Conservation (phyloP, 2,888 invertebrate genomes). For the Hecatera dysodea region DNA sequence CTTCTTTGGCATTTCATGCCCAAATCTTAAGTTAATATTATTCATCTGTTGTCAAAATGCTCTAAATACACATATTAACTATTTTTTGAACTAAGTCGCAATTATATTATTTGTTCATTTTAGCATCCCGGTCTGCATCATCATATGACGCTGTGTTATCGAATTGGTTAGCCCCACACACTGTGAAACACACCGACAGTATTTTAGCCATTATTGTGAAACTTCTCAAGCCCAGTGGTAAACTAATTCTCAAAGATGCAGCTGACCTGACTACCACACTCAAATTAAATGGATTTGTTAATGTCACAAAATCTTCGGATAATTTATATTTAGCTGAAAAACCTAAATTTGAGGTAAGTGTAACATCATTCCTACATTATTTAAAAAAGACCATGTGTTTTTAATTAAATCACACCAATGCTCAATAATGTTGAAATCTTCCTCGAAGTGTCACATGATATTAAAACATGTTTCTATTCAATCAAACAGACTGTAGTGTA, state of each 20-base stretch:
- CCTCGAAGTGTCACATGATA: background rate
- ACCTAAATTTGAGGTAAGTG: constrained; percentile 92
- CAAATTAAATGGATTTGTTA: constrained; percentile 92
- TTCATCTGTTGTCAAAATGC: background rate
- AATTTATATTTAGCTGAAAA: constrained; percentile 90
- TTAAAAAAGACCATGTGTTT: background rate
- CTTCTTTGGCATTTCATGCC: too few species aligned
- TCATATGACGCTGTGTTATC: constrained; percentile 92
- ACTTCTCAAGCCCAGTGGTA: constrained; percentile 92
- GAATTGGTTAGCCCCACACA: constrained; percentile 84
- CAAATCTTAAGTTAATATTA: constrained; percentile 6
- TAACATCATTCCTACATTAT: background rate
- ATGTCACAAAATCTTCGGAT: constrained; percentile 77
- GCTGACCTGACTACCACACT: constrained; percentile 87
- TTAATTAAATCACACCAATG: background rate
- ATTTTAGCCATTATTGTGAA: constrained; percentile 91
- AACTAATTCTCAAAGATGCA: constrained; percentile 88
- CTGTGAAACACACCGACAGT: constrained; percentile 82
- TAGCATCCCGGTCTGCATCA: constrained; percentile 91
- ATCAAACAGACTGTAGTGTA: background rate
- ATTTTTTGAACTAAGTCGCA: background rate
- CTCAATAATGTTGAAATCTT: too few species aligned
- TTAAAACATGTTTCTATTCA: background rate
- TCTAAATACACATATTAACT: background rate
- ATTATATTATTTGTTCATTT: background rate